phyloP scores from a whole-genome alignment of 2,888 invertebrate species.

The Cabera pusaria region DNA sequence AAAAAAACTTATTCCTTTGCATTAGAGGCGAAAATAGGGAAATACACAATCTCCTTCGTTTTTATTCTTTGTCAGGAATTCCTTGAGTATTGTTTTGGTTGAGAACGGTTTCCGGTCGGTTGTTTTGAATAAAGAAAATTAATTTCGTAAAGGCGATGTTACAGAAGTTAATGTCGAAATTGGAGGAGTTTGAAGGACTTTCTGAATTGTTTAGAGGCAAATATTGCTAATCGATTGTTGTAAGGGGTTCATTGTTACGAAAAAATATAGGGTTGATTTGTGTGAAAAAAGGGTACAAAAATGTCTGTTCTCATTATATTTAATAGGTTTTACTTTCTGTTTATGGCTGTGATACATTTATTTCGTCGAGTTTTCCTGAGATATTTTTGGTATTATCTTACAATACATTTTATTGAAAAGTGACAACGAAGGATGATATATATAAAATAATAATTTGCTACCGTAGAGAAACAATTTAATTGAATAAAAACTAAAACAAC shows the following conservation, averaged over 20 bases:
- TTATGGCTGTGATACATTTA: too few species aligned
- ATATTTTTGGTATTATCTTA: too few species aligned
- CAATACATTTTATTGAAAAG: too few species aligned
- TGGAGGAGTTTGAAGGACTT: conserved; percentile 16
- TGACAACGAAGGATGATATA: too few species aligned
- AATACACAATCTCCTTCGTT: conserved; percentile 26
- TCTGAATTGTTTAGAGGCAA: conserved; percentile 13
- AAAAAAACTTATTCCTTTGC: conserved; percentile 34
- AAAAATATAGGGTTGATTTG: too few species aligned
- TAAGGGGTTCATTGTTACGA: background rate
- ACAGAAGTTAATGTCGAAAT: conserved; percentile 26
- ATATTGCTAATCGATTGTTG: conserved; percentile 12
- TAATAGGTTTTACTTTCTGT: too few species aligned
- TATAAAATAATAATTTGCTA: too few species aligned
- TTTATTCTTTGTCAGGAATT: conserved; percentile 32
- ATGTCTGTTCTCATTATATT: too few species aligned
- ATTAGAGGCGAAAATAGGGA: conserved; percentile 33
- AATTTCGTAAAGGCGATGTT: conserved; percentile 30
- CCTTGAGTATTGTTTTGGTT: conserved; percentile 34
- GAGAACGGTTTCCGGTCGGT: conserved; percentile 33
- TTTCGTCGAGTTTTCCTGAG: too few species aligned
- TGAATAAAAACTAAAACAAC: too few species aligned
- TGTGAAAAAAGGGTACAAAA: background rate
- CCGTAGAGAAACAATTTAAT: too few species aligned
- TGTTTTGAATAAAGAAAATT: conserved; percentile 36